Conservation (phyloP, 1,140 invertebrate genomes). For the Ceratitis capitata region DNA sequence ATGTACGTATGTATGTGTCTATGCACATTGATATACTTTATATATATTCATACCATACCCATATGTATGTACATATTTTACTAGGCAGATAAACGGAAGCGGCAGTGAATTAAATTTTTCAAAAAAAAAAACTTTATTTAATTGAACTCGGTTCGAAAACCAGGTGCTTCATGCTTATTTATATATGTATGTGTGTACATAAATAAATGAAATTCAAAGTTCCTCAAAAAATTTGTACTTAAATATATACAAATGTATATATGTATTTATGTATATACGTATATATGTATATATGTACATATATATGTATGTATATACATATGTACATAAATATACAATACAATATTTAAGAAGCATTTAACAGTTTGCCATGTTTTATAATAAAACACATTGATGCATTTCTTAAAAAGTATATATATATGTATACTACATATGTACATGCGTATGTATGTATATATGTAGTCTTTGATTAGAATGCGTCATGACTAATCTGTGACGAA, state of each 20-base stretch:
- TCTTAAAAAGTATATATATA: too few species aligned
- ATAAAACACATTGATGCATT: too few species aligned
- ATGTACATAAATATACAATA: not conserved
- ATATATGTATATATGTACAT: not conserved
- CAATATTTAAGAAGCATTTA: too few species aligned
- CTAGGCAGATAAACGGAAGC: not conserved
- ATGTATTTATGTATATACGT: not conserved
- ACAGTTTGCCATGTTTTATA: too few species aligned
- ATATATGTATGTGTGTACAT: not conserved
- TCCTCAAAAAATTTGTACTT: not conserved
- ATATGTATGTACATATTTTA: not conserved
- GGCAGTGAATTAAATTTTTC: not conserved
- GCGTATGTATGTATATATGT: too few species aligned
- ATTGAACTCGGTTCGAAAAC: not conserved
- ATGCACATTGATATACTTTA: too few species aligned
- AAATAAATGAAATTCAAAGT: not conserved
- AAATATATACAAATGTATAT: not conserved
- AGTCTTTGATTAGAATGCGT: not conserved
- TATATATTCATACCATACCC: too few species aligned
- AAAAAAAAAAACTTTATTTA: not conserved
- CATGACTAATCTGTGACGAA: not conserved
- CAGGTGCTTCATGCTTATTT: not conserved
- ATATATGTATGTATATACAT: too few species aligned
- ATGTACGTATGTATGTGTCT: not conserved
- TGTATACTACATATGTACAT: not conserved